phyloP scores from a whole-genome alignment of 2,113 vertebrate species.

The Anser cygnoides region DNA sequence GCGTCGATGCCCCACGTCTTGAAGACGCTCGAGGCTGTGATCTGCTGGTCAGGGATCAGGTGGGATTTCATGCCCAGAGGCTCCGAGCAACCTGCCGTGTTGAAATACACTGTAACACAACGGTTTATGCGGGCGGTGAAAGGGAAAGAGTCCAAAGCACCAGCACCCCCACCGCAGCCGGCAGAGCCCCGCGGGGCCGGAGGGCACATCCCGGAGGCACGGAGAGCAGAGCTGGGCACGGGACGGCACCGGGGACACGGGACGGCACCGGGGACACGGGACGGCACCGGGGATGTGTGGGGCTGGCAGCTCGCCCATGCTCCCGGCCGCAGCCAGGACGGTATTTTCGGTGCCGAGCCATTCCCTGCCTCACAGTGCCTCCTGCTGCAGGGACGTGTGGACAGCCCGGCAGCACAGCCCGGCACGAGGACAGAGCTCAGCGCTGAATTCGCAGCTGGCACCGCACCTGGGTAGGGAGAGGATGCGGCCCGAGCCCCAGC shows the following conservation, averaged over 20 bases:
- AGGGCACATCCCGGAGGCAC: neutral
- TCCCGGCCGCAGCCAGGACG: neutral
- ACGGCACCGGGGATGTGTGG: neutral
- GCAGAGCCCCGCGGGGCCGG: neutral
- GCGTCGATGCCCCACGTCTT: conserved; percentile 90
- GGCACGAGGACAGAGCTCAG: neutral
- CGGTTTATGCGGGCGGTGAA: conserved; percentile 55
- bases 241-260: neutral
- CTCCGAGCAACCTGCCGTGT: conserved; percentile 90
- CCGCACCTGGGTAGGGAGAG: neutral
- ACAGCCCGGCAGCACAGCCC: neutral
- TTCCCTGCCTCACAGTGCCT: conserved; percentile 54
- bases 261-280: neutral
- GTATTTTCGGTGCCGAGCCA: neutral
- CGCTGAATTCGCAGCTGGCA: neutral
- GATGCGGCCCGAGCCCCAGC: neutral
- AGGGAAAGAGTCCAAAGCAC: conserved; percentile 17
- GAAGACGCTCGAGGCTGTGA: conserved; percentile 90
- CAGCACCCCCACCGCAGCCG: neutral
- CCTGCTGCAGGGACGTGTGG: conserved; percentile 13
- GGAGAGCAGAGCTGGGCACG: neutral
- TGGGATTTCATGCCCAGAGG: conserved; percentile 91
- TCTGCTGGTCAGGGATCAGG: conserved; percentile 83
- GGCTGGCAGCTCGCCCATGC: neutral
- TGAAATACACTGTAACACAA: conserved; percentile 85